A percentile compares a stretch with the other conserved stretches of the same genome.
These are phyloP conservation scores for Sylvia borin DNA, from an alignment of 2,797 vertebrate genomes.

Conservation along the genomic window DNA sequence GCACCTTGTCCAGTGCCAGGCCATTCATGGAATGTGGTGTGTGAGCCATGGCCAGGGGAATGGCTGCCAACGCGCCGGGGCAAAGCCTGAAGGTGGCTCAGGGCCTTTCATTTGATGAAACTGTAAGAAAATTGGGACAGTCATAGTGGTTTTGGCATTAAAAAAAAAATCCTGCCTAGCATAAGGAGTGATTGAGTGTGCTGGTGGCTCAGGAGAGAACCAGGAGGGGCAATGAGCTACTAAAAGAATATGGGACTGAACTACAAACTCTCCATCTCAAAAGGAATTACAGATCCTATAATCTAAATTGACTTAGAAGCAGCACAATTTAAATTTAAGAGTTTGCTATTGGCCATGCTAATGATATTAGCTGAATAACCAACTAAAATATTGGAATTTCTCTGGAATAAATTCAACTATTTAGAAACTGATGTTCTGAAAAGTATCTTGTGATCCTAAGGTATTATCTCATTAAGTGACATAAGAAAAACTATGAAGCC, in stretches of 20 bases:
- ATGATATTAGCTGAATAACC: neutral
- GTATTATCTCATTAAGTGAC: neutral
- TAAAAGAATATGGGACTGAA: neutral
- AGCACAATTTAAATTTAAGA: neutral
- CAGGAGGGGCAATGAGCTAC: neutral
- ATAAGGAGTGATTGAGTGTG: neutral
- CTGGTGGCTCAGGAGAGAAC: neutral
- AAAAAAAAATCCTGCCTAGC: neutral
- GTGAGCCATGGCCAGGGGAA: fast-evolving
- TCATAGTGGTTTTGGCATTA: neutral
- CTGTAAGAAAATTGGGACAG: neutral
- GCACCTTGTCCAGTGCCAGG: neutral
- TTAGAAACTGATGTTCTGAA: neutral
- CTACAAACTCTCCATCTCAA: neutral
- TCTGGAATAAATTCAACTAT: neutral
- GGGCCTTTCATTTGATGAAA: neutral
- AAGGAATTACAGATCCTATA: neutral
- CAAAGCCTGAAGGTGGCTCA: neutral
- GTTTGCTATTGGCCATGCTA: neutral
- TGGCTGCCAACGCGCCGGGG: neutral
- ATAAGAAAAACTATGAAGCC: neutral
- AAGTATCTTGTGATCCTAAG: neutral
- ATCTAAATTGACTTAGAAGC: neutral
- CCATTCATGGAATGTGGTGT: fast-evolving
- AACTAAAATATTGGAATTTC: neutral